Percentiles rank a stretch among this genome's conserved stretches.
These are phyloP conservation scores for Drosophila limbata DNA, from an alignment of 2,888 invertebrate genomes.

Conservation along the genomic window DNA sequence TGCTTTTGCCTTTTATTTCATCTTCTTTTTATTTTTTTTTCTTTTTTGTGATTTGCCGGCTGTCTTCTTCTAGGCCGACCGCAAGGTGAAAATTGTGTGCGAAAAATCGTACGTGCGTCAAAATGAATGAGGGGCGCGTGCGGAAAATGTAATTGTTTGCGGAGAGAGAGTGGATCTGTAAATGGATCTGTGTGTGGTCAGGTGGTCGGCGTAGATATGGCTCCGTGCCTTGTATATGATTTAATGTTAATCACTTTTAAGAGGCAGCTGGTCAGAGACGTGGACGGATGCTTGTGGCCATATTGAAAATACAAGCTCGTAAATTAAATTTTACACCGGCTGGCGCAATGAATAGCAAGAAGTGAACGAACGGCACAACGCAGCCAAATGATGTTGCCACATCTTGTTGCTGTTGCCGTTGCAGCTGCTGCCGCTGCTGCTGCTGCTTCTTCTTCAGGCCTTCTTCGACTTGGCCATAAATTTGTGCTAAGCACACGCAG, in stretches of 20 bases:
- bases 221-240: conserved; percentile 62
- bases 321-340: conserved; percentile 79
- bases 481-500: conserved; percentile 79
- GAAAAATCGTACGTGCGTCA: conserved; percentile 80
- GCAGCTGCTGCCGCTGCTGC: neutral
- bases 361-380: conserved; percentile 35
- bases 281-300: conserved; percentile 34
- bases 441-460: neutral
- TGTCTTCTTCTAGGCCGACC: conserved; percentile 41
- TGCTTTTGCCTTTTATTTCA: conserved; percentile 58
- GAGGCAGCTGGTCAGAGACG: conserved; percentile 33
- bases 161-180: conserved; percentile 3
- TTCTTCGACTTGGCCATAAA: conserved; percentile 60
- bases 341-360: conserved; percentile 72
- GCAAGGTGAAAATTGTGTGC: conserved; percentile 80
- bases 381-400: conserved; percentile 70
- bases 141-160: conserved; percentile 73
- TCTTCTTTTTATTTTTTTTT: conserved; percentile 27
- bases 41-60: conserved; percentile 13
- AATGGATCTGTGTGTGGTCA: conserved; percentile 58
- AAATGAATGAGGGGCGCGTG: conserved; percentile 72
- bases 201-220: conserved; percentile 72
- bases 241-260: conserved; percentile 80
- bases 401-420: conserved; percentile 21
- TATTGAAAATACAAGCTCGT: conserved; percentile 79